Conservation (phyloP, 2,113 vertebrate species). For the Leptodactylus fuscus region DNA sequence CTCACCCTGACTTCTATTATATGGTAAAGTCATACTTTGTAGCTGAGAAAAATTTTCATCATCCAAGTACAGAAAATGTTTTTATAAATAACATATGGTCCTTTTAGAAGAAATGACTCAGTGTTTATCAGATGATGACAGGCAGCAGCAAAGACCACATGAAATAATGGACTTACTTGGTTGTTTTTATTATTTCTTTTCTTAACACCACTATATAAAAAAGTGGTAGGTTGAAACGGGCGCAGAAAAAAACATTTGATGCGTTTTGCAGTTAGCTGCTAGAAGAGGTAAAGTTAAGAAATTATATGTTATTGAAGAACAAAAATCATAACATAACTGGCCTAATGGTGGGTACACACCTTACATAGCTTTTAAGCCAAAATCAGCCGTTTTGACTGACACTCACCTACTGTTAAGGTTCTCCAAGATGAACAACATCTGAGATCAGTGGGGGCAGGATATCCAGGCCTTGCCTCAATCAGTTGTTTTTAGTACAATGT, state of each 20-base stretch:
- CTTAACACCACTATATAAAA: not conserved
- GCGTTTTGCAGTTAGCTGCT: too few species aligned
- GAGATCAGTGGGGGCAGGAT: too few species aligned
- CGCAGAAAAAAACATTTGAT: not conserved
- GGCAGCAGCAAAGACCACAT: constrained; percentile 64
- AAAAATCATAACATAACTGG: too few species aligned
- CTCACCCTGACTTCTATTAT: not conserved
- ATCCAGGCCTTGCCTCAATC: too few species aligned
- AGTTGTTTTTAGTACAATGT: too few species aligned
- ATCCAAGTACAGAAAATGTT: constrained; percentile 41
- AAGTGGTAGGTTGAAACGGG: not conserved
- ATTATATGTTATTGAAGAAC: too few species aligned
- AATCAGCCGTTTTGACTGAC: too few species aligned
- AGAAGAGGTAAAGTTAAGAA: too few species aligned
- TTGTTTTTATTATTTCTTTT: constrained; percentile 3
- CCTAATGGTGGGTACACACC: too few species aligned
- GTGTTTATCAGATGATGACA: constrained; percentile 39
- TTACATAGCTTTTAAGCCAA: too few species aligned
- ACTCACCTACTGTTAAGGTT: too few species aligned
- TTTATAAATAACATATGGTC: constrained; percentile 58
- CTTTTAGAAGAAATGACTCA: constrained; percentile 38
- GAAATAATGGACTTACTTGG: constrained; percentile 8
- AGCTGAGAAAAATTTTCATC: not conserved
- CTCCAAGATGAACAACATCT: too few species aligned
- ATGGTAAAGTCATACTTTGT: not conserved